Base-by-base conservation (phyloP, 2,888 invertebrate genomes). In the Myopa tessellatipennis region DNA sequence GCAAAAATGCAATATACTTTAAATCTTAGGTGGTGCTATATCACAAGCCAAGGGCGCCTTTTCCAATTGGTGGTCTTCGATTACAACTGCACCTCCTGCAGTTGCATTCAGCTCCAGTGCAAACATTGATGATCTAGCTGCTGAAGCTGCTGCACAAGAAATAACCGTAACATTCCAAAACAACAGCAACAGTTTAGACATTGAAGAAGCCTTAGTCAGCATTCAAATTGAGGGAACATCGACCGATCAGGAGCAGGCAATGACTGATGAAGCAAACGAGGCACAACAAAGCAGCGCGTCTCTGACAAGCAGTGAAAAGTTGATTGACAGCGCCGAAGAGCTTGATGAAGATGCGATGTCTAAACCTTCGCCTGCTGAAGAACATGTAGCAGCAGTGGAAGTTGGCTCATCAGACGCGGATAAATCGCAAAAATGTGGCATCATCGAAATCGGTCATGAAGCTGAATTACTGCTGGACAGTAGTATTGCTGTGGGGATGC, bases 41-140 rank as follows among this genome's bases (percentile, higher is more conserved):
- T 94, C 95, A n/a, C 95, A 95, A 89, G 96, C 96, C 38, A 68
- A 95, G 86, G 96, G 96, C 18, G 96, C 95, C 0, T 92, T 96
- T 74, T 93, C 95, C 0, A 95, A 92, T 85, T 96, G 96, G 96
- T 96, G 95, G 95, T 94, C 92, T 84, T 93, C 93, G 40, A 90
- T 94, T 70, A 92, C 92, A 26, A 90, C 93, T 26, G 90, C 92
- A 34, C 58, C 74, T 7, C 52, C 80, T 16, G n/a, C 77, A 10
- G 45, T 77, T 12, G 74, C 77, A 16, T 63, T 61, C 10, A 76
- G 58, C 26, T 36, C 34, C 16, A 71, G 63, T 60, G 68, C 4
- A 16, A 60, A 58, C n/a, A 38, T 4, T 8, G 75, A 45, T 40
- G 77, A 75, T 26, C 36, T 16, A 67, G 61, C 73, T 40, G 67